Evolutionary conservation across 2,888 invertebrate genomes (phyloP), one percentile per base, ranked within the genome.

Genomic region (Panzeria rudis): DNA sequence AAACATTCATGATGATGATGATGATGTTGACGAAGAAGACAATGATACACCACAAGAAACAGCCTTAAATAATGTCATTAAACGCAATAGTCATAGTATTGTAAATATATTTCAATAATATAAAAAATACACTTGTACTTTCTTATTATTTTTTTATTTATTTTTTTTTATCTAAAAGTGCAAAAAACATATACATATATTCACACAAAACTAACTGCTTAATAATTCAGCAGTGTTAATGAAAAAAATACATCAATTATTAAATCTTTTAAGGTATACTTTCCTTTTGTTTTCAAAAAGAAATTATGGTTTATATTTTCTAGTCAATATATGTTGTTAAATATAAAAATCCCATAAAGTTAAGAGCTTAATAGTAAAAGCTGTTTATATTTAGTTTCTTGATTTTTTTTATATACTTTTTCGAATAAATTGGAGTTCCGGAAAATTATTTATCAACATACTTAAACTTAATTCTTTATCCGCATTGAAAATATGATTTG

Each of bases 61-160:
- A 83, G 83, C 86, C 69, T 80, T 87, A 83, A 86, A 87, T 76
- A 82, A 71, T 81, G 83, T 86, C 47, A 86, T 87, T 73, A 80
- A 79, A 75, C 86, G 80, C 54, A 87, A 86, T 86, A 87, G 86
- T 86, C 87, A 86, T 83, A 85, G 86, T 80, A 84, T 86, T 86
- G 86, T 87, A 87, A 87, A 87, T 87, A 83, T 87, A 77, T 87
- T 86, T 87, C 86, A 87, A 87, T 87, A 87, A 85, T 87, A 85
- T 83, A 73, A 41, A n/a, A 75, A 61, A 78, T 20, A 59, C 15
- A 73, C 32, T 56, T 44, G 35, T 61, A 68, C 38, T 66, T 25
- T n/a, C n/a, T n/a, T n/a, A n/a, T n/a, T n/a, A n/a, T n/a, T n/a
- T n/a, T n/a, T n/a, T n/a, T n/a, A n/a, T n/a, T n/a, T n/a, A n/a